phyloP scores from a whole-genome alignment of 2,797 vertebrate genomes.

The Trichosurus vulpecula region DNA sequence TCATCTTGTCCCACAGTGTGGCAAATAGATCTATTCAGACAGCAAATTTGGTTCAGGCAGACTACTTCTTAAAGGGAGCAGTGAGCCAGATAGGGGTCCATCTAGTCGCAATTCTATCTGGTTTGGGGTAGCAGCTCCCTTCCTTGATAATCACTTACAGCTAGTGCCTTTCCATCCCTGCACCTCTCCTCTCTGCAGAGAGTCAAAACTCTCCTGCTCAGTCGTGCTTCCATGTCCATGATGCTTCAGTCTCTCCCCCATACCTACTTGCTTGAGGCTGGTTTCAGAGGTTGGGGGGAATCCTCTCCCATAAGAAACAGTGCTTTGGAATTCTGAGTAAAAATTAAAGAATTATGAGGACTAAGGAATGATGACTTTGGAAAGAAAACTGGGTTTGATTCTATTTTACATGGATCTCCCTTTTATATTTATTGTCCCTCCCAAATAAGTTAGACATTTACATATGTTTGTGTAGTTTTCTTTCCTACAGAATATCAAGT shows the following conservation, averaged over 20 bases:
- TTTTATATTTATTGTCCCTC: neutral
- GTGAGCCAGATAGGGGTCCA: neutral
- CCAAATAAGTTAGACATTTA: neutral
- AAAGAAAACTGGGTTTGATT: neutral
- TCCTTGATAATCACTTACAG: neutral
- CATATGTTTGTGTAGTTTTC: neutral
- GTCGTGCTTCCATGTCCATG: neutral
- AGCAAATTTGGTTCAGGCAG: neutral
- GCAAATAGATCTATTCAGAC: neutral
- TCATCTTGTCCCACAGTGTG: neutral
- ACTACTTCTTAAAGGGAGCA: neutral
- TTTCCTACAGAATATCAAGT: too few relatives aligned
- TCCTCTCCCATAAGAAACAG: neutral
- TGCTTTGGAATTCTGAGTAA: neutral
- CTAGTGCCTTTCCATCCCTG: neutral
- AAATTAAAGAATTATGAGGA: neutral
- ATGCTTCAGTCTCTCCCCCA: neutral
- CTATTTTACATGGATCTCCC: fast-evolving
- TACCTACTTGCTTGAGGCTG: fast-evolving
- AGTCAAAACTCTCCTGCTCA: neutral
- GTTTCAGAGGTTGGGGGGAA: neutral
- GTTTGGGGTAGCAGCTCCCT: neutral
- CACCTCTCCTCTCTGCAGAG: neutral
- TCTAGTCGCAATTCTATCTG: neutral
- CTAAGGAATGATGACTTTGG: neutral